These are phyloP conservation scores for Leptocoma aspasia DNA, from an alignment of 2,113 vertebrate genomes.

Conservation along the genomic window DNA sequence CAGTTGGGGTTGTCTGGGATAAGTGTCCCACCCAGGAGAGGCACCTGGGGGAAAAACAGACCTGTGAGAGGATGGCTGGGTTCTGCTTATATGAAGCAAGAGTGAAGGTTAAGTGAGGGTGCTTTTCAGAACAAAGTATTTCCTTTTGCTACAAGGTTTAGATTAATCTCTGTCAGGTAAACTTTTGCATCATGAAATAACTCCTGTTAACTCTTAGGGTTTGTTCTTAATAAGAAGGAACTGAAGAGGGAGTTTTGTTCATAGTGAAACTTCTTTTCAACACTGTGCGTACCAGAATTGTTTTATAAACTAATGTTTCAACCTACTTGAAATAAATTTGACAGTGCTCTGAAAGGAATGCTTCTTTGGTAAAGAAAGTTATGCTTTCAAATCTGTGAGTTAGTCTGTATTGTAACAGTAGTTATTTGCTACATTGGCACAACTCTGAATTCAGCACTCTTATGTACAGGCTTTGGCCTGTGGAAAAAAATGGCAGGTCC, in stretches of 20 bases:
- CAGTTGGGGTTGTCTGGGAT: neutral
- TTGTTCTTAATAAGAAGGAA: neutral
- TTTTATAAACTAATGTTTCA: neutral
- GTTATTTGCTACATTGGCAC: neutral
- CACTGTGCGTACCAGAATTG: neutral
- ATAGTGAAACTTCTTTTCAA: neutral
- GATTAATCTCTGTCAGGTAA: neutral
- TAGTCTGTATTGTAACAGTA: neutral
- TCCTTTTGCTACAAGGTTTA: neutral
- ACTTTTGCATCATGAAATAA: neutral
- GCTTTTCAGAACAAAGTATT: neutral
- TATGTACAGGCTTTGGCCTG: accelerated
- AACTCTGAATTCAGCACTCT: neutral
- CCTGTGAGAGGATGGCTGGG: neutral
- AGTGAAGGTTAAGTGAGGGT: neutral
- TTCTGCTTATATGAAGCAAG: neutral
- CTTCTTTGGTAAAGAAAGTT: neutral
- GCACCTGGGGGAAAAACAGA: neutral
- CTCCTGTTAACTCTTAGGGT: neutral
- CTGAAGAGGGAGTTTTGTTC: neutral
- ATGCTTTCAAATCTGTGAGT: neutral
- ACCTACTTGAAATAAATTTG: neutral
- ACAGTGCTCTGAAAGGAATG: neutral
- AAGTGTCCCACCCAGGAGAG: neutral
- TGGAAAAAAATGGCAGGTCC: neutral